Percentiles rank a stretch among this genome's conserved stretches.
These are phyloP conservation scores for Agonopterix alstromeriana DNA, from an alignment of 2,888 invertebrate species.

Conservation along the genomic window DNA sequence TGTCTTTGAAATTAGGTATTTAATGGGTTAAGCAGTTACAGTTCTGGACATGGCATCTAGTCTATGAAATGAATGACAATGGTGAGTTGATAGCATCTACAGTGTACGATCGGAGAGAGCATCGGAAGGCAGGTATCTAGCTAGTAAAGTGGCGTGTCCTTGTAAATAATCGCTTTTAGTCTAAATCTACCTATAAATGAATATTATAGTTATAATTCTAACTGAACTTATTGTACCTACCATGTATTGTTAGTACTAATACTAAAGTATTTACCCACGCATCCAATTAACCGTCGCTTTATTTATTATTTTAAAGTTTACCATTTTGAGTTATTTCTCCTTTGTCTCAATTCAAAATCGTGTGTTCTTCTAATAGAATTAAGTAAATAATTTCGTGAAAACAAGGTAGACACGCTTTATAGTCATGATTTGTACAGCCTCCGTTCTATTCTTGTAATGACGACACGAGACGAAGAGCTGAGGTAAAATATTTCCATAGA, in stretches of 20 bases:
- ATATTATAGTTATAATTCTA: constrained; percentile 34
- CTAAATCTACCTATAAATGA: constrained; percentile 38
- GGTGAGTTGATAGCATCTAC: neutral
- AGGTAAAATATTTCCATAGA: too few relatives aligned
- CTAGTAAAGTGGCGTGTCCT: constrained; percentile 55
- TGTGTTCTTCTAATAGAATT: too few relatives aligned
- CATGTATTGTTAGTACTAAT: constrained; percentile 11
- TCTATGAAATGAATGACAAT: too few relatives aligned
- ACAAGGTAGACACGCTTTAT: too few relatives aligned
- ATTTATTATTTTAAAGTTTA: constrained; percentile 14
- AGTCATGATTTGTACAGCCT: too few relatives aligned
- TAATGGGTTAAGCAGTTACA: too few relatives aligned
- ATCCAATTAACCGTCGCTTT: constrained; percentile 15
- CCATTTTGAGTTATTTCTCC: neutral
- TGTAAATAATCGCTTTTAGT: constrained; percentile 71
- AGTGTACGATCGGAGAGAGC: constrained; percentile 19
- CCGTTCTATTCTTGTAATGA: too few relatives aligned
- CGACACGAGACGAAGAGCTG: too few relatives aligned
- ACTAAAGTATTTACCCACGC: constrained; percentile 16
- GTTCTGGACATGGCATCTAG: too few relatives aligned
- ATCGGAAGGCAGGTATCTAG: constrained; percentile 56
- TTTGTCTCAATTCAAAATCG: too few relatives aligned
- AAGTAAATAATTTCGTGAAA: too few relatives aligned
- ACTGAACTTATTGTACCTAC: constrained; percentile 31
- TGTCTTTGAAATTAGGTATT: too few relatives aligned